Evolutionary conservation across 2,113 vertebrate species (phyloP).

Genomic region (Patagioenas fasciata): DNA sequence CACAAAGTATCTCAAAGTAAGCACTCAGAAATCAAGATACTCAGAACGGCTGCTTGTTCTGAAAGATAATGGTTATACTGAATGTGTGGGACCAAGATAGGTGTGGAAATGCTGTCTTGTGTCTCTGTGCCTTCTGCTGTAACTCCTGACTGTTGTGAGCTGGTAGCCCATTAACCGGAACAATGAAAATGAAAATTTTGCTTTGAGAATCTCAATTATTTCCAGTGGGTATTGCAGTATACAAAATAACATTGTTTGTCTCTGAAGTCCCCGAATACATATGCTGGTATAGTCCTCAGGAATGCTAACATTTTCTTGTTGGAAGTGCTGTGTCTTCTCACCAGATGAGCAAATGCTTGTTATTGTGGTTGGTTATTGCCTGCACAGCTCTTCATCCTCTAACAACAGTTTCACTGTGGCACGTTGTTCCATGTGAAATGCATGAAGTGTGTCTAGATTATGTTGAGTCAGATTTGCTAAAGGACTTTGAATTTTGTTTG

Average conservation of each 20-base stretch:
- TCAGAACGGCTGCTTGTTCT: not conserved
- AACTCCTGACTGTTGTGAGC: not conserved
- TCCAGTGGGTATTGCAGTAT: not conserved
- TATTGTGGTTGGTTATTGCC: not conserved
- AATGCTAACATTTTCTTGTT: conserved; percentile 9
- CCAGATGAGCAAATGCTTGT: not conserved
- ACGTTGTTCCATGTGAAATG: not conserved
- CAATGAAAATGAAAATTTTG: not conserved
- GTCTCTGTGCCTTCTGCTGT: not conserved
- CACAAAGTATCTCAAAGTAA: not conserved
- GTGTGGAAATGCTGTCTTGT: not conserved
- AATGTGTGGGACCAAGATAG: not conserved
- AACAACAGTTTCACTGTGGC: conserved; percentile 15
- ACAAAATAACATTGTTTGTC: not conserved
- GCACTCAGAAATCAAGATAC: not conserved
- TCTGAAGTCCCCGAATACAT: not conserved
- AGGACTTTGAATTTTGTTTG: not conserved
- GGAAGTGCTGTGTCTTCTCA: not conserved
- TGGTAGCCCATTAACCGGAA: not conserved
- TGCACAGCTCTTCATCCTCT: not conserved
- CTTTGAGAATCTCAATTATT: not conserved
- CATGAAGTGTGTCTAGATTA: not conserved
- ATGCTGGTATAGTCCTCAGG: conserved; percentile 54
- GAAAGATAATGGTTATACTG: not conserved
- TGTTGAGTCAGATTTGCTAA: not conserved